Percentiles rank a stretch among this genome's conserved stretches.
These are phyloP conservation scores for Pelagia noctiluca DNA, from an alignment of 30 jellyfish, hydroid and myxozoan genomes.

Conservation along the genomic window DNA sequence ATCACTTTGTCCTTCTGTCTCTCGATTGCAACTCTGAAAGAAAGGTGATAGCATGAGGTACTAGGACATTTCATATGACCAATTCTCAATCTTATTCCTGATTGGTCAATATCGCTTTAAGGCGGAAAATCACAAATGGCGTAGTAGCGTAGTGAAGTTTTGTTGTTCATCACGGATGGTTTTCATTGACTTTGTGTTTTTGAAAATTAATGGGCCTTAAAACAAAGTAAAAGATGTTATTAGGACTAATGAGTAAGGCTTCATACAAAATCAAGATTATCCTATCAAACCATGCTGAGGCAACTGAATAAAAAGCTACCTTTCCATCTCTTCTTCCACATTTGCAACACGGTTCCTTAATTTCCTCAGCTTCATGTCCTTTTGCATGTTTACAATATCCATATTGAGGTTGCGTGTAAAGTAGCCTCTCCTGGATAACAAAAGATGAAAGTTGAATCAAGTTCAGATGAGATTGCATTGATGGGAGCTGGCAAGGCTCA, in stretches of 20 bases:
- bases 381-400: slow-evolving; percentile 18
- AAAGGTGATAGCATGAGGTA: not conserved
- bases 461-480: not conserved
- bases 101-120: not conserved
- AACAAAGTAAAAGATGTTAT: not conserved
- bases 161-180: not conserved
- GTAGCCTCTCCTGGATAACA: slow-evolving; percentile 80
- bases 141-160: not conserved
- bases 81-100: not conserved
- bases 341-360: slow-evolving; percentile 5
- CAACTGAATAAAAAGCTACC: not conserved
- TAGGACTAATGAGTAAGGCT: not conserved
- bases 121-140: not conserved
- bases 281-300: not conserved
- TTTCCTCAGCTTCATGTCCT: not conserved
- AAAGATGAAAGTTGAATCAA: not conserved
- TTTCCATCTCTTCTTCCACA: slow-evolving; percentile 46
- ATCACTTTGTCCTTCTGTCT: slow-evolving; percentile 39
- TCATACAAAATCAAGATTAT: not conserved
- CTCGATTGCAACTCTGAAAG: slow-evolving; percentile 31
- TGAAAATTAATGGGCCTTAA: too few relatives aligned
- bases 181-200: not conserved
- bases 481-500: not conserved
- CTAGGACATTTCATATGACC: not conserved
- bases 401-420: slow-evolving; percentile 55